phyloP scores from a whole-genome alignment of 2,797 vertebrate genomes.

The Loriculus beryllinus region DNA sequence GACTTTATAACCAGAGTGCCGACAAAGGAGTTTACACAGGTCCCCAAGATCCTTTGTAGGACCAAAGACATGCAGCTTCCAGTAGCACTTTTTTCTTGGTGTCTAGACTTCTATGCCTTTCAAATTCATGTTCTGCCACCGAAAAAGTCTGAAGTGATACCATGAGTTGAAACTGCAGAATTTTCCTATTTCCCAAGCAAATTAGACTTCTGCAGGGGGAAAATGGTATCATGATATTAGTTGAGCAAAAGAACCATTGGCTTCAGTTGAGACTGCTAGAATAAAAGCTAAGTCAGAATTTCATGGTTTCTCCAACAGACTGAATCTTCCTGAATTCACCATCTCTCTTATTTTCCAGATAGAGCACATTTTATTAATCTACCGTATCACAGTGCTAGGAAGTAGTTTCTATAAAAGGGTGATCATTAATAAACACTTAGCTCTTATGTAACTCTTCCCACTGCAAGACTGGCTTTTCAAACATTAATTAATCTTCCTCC shows the following conservation, averaged over 20 bases:
- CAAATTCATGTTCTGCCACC: background rate
- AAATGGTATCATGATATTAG: background rate
- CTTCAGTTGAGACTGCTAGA: background rate
- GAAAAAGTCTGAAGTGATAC: background rate
- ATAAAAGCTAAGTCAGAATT: conserved; percentile 4
- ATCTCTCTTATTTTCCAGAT: conserved; percentile 7
- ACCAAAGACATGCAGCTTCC: background rate
- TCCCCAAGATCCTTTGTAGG: background rate
- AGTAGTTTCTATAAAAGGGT: conserved; percentile 7
- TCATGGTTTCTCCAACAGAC: background rate
- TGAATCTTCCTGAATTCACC: conserved; percentile 1
- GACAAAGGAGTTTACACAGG: background rate
- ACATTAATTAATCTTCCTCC: conserved; percentile 46
- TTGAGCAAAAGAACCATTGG: background rate
- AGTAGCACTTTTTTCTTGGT: background rate
- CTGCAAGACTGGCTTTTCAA: conserved; percentile 50
- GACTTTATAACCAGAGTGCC: background rate
- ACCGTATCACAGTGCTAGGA: background rate
- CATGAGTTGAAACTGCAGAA: background rate
- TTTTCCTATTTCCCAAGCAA: background rate
- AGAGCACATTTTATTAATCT: conserved; percentile 34
- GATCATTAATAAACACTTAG: conserved; percentile 42
- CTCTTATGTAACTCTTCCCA: conserved; percentile 33
- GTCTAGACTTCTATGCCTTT: background rate
- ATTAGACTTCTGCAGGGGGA: background rate